Evolutionary conservation across 2,113 vertebrate genomes (phyloP), one percentile per base, ranked within the genome.

Genomic region (Candoia aspera): DNA sequence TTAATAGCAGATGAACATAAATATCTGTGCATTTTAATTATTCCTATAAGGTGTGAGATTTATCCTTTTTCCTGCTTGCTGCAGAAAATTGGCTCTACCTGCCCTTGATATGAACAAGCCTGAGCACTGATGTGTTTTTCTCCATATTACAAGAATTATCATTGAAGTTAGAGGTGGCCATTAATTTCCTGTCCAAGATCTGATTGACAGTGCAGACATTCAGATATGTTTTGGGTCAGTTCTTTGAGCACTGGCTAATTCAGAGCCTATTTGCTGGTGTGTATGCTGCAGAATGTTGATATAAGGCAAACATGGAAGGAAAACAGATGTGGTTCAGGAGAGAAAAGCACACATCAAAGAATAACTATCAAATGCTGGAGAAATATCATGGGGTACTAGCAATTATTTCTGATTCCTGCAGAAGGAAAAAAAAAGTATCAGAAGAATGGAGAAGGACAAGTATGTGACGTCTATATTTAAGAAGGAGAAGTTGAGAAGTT

Each of bases 341-440:
- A 92, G 91, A 89, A 92, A 92, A 59, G 46, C 46, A 89, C 79
- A 92, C 87, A 92, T 92, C 91, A 92, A 92, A 92, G 87, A 92
- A 89, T 37, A 89, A 85, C 91, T 15, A 55, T 92, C 73, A 92
- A 85, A 53, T 92, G 46, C 79, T 89, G 46, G 84, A 92, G 46
- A 84, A 84, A 89, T 64, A 49, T 89, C 91, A 89, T 85, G 87
- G 46, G 46, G 58, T 62, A 49, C 5, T 54, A 42, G n/a, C 57
- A 64, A 79, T 85, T 62, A 85, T 89, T 59, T 89, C n/a, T 60
- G 49, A 89, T 59, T 84, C 91, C 79, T 84, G 53, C 23, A 21
- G 84, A 59, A 92, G 84, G n/a, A 92, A 58, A 55, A 59, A 73
- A 83, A 53, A n/a, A 46, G 62, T 89, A 79, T 84, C 87, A 85